Conservation (phyloP, 2,113 vertebrate species). For the Myodes glareolus region DNA sequence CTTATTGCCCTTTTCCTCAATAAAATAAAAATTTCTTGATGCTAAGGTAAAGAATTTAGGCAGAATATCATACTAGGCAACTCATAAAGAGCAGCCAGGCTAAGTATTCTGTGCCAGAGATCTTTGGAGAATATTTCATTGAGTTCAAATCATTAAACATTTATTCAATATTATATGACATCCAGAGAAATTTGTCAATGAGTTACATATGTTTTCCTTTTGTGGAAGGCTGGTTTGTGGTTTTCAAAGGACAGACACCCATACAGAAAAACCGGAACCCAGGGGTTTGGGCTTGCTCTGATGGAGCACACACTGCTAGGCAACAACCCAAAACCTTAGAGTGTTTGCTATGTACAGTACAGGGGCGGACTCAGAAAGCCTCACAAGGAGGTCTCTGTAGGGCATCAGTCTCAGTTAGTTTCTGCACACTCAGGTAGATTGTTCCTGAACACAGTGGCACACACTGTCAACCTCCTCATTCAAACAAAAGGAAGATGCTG, state of each 20-base stretch:
- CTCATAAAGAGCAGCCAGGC: neutral
- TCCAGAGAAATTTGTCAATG: neutral
- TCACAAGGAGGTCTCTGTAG: neutral
- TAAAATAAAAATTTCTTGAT: constrained; percentile 33
- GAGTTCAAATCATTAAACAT: constrained; percentile 24
- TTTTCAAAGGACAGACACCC: neutral
- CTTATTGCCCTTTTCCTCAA: neutral
- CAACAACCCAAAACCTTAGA: neutral
- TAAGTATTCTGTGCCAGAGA: neutral
- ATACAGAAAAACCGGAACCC: neutral
- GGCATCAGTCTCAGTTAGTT: neutral
- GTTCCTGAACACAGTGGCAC: neutral
- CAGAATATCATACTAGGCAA: neutral
- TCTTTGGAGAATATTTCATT: neutral
- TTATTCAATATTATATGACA: constrained; percentile 35
- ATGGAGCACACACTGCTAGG: neutral
- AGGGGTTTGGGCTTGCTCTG: neutral
- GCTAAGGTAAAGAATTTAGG: neutral
- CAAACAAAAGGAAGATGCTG: neutral
- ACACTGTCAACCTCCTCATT: neutral
- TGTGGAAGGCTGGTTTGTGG: neutral
- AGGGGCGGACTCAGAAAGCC: no score
- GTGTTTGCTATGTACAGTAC: neutral
- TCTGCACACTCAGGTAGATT: neutral
- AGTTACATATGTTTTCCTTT: neutral